phyloP scores from a whole-genome alignment of 2,113 vertebrate species.

The Tychaedon coryphoeus region DNA sequence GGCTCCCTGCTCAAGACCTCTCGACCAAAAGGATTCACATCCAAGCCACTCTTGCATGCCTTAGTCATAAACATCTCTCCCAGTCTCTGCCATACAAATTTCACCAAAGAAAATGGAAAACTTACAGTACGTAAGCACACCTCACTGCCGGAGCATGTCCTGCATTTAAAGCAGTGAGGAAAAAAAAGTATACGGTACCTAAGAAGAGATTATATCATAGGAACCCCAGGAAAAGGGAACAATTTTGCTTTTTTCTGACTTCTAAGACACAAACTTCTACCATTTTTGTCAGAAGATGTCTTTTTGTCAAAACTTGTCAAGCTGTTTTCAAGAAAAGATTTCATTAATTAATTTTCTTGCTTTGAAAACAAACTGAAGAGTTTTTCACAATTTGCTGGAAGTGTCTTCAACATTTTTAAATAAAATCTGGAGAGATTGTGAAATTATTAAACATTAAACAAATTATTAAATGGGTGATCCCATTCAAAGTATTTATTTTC shows the following conservation, averaged over 20 bases:
- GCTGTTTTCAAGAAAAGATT: not conserved
- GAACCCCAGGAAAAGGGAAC: not conserved
- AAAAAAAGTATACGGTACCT: fast-evolving
- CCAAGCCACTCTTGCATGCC: not conserved
- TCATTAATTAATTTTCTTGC: not conserved
- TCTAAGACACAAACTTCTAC: not conserved
- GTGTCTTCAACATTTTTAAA: not conserved
- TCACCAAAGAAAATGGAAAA: not conserved
- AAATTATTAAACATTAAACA: not conserved
- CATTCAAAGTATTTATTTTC: not conserved
- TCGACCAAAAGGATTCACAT: not conserved
- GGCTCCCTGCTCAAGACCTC: fast-evolving
- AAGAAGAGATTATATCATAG: not conserved
- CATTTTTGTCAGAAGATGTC: not conserved
- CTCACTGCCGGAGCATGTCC: not conserved
- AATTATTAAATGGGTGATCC: not conserved
- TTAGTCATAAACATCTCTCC: not conserved
- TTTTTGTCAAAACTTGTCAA: not conserved
- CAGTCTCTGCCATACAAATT: not conserved
- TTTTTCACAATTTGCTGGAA: not conserved
- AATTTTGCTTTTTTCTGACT: not conserved
- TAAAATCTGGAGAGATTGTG: not conserved
- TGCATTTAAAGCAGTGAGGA: not conserved
- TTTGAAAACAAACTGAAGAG: not conserved
- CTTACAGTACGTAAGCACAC: not conserved